Evolutionary conservation across 2,113 vertebrate genomes (phyloP), one percentile per base, ranked within the genome.

Genomic region (Agapornis roseicollis): DNA sequence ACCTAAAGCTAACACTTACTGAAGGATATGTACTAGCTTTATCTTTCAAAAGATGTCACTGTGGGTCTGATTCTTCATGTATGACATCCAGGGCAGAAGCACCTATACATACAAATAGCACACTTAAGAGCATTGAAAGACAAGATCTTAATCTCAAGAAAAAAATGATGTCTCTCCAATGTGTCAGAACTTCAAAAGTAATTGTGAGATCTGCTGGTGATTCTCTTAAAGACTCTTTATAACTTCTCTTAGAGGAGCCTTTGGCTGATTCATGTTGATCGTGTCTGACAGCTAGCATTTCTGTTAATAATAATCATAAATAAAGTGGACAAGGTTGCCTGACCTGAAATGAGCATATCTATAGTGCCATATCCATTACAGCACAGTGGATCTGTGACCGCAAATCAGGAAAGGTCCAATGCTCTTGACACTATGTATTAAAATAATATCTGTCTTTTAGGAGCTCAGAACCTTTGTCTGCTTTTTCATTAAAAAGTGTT

Each of bases 241-340:
- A 95, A 95, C 82, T 94, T 96, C 94, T 96, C 86, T 97, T 95
- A 94, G 92, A 95, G 94, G 90, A 80, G 91, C 47, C 94, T 95
- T 96, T 65, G 94, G 96, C 91, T 97, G 97, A 98, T 98, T 97
- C 97, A 98, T 95, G 95, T 72, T 97, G 97, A 97, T 97, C 42
- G 19, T 33, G 82, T 70, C 96, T 96, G 97, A 97, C 97, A 97
- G 96, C 91, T 89, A 97, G 93, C 96, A 91, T 97, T 97, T 97
- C 97, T 97, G 97, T 96, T 97, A 98, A 98, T 97, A 98, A 97
- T 96, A 95, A 97, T 95, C 96, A 97, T 98, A 98, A 98, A 97
- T 97, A 98, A 97, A 97, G 22, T 17, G 88, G 97, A 98, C 97
- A 98, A 97, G 98, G 98, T 97, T 97, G 93, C 95, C 94, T 97